Base-by-base conservation (phyloP, 2,888 invertebrate species). In the Gymnocheta viridis region DNA sequence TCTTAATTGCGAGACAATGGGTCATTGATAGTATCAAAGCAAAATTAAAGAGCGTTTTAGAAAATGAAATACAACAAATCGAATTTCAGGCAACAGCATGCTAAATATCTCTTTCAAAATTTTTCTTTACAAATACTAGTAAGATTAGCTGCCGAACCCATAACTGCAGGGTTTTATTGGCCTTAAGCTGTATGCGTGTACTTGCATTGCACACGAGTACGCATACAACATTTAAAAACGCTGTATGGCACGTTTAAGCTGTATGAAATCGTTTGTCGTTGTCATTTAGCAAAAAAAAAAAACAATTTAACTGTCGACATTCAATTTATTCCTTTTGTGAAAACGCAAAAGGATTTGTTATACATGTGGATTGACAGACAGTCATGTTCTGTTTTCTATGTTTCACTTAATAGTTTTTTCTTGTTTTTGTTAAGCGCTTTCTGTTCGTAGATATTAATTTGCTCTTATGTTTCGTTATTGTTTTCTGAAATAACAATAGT, bases 401-500 rank as follows among this genome's bases (percentile, higher is more conserved):
- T 70, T 77, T 58, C 12, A 22, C 32, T 49, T 29, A 47, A 22
- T 54, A 38, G n/a, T 66, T 67, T 51, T 10, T 3, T 60, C 2
- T 27, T 69, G 72, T 51, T 29, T 47, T 38, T 58, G 3, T 17
- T 38, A 38, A 22, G 22, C 22, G 35, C 2, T 19, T 67, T 66
- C 24, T 66, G 3, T 74, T 58, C 3, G 47, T 14, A 82, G 73
- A 44, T 56, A 73, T 78, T 62, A 69, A 73, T 82, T 78, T 73
- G n/a, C 29, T 76, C 22, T 78, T 69, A 2, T 44, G 5, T 51
- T 54, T 44, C 32, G 19, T 22, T 22, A 24, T n/a, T 58, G 58
- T 67, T 35, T 24, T 77, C 22, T 56, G 29, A 35, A 22, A 35
- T 44, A 51, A 82, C 60, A 78, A 64, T 78, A 47, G 32, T 69